These are phyloP conservation scores for Lasioglossum malachurum DNA, from an alignment of 2,888 invertebrate species.

Conservation along the genomic window DNA sequence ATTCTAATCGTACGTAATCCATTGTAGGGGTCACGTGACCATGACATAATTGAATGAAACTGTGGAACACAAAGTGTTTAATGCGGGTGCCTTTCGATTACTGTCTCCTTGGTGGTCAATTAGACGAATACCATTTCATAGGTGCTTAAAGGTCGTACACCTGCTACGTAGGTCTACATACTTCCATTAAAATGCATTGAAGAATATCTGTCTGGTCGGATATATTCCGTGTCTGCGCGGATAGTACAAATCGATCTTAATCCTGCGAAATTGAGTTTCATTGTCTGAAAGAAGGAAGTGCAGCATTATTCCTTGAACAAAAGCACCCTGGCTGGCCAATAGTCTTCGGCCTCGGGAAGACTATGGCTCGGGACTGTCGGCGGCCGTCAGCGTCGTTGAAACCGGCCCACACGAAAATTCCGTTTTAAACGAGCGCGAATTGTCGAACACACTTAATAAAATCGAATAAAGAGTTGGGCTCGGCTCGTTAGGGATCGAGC, in stretches of 20 bases:
- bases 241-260: not conserved
- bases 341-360: not conserved
- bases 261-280: not conserved
- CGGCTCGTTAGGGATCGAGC: slow-evolving; percentile 12
- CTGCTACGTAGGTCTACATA: too few relatives aligned
- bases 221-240: too few relatives aligned
- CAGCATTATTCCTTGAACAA: slow-evolving; percentile 19
- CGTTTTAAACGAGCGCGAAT: slow-evolving; percentile 34
- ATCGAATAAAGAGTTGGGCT: slow-evolving; percentile 1
- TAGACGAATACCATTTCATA: not conserved
- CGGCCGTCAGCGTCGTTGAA: slow-evolving; percentile 1
- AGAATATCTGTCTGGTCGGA: too few relatives aligned
- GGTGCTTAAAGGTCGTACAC: too few relatives aligned
- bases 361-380: not conserved
- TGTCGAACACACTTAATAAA: slow-evolving; percentile 1
- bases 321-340: not conserved
- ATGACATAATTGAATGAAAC: not conserved
- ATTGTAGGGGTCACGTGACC: not conserved
- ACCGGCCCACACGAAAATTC: slow-evolving; percentile 38
- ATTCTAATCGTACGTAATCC: too few relatives aligned
- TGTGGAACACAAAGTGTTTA: not conserved
- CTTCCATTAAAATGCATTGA: too few relatives aligned
- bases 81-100: not conserved
- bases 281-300: slow-evolving; percentile 2
- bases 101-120: not conserved